Evolutionary conservation across 2,797 vertebrate genomes (phyloP).

Genomic region (Arnoldichthys spilopterus): DNA sequence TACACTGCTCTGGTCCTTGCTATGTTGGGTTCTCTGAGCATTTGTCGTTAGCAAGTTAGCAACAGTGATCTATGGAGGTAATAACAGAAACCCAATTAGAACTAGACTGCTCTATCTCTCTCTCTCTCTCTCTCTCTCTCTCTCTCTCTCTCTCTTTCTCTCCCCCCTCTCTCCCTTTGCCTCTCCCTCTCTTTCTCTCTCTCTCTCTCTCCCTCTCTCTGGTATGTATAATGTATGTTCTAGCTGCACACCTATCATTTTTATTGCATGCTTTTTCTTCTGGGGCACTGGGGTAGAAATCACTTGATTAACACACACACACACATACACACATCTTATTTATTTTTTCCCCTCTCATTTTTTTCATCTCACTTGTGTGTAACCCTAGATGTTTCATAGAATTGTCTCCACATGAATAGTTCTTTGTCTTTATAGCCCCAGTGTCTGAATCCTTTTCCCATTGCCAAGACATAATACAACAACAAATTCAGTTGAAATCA

Average conservation of each 20-base stretch:
- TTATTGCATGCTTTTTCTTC: constrained; percentile 41
- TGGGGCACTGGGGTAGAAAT: constrained; percentile 17
- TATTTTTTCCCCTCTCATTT: neutral
- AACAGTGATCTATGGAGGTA: constrained; percentile 47
- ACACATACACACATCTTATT: neutral
- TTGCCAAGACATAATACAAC: too few species aligned
- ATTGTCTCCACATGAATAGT: too few species aligned
- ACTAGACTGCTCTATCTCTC: constrained; percentile 33
- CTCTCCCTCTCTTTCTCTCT: neutral
- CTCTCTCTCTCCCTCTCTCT: constrained; percentile 1
- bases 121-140: neutral
- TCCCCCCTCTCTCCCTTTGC: constrained; percentile 5
- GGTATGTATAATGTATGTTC: constrained; percentile 41
- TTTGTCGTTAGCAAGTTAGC: constrained; percentile 12
- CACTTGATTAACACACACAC: constrained; percentile 3
- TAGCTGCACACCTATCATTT: constrained; percentile 37
- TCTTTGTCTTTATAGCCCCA: too few species aligned
- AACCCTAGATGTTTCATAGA: too few species aligned
- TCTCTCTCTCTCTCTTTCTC: constrained; percentile 1
- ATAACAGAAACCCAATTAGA: constrained; percentile 53
- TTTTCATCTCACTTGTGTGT: too few species aligned
- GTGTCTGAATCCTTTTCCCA: too few species aligned
- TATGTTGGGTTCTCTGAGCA: neutral
- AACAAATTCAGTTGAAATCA: too few species aligned
- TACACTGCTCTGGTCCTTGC: constrained; percentile 6